Conservation (phyloP, 2,113 vertebrate genomes). For the Eurypyga helias region DNA sequence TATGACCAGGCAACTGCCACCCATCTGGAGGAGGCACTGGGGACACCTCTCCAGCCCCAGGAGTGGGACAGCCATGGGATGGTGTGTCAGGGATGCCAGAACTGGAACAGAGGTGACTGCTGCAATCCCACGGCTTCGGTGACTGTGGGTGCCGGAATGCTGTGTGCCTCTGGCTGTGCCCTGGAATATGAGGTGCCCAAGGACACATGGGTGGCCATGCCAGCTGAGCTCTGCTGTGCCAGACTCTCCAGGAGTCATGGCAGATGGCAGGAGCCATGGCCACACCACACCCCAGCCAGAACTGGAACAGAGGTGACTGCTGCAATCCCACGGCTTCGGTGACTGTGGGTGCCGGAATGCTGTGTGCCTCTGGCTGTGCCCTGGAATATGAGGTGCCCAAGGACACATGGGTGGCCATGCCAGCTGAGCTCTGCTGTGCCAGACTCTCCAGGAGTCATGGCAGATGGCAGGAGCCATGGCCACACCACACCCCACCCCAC, state of each 20-base stretch:
- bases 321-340: not conserved
- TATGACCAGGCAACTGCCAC: not conserved
- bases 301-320: not conserved
- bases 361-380: not conserved
- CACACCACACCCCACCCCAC: not conserved
- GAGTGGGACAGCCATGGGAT: fast-evolving
- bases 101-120: not conserved
- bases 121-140: not conserved
- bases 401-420: not conserved
- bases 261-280: not conserved
- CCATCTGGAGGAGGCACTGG: not conserved
- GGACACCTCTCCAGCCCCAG: not conserved
- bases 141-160: not conserved
- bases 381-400: fast-evolving
- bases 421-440: not conserved
- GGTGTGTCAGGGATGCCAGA: not conserved
- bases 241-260: not conserved
- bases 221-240: not conserved
- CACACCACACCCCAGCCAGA: not conserved
- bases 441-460: not conserved
- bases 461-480: not conserved
- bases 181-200: fast-evolving
- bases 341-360: not conserved
- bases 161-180: not conserved
- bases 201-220: not conserved